phyloP scores from a whole-genome alignment of 2,797 vertebrate species.

The Sebastes reedi region DNA sequence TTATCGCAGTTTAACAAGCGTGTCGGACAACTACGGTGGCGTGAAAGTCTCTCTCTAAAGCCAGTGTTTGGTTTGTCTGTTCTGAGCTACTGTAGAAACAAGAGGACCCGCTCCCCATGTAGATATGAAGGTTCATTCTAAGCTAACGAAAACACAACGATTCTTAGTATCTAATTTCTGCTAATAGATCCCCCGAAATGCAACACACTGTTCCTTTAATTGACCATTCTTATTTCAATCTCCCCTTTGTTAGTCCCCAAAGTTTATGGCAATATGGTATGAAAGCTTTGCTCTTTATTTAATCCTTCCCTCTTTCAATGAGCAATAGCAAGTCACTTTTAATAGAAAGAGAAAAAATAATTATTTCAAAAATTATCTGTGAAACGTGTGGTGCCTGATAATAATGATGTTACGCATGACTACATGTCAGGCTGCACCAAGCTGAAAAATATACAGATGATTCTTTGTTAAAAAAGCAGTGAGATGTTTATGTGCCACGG shows the following conservation, averaged over 20 bases:
- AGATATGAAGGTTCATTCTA: no score
- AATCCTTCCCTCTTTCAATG: background rate
- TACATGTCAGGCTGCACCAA: background rate
- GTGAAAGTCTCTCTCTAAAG: no score
- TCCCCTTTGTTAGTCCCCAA: background rate
- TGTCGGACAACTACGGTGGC: no score
- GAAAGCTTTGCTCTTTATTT: background rate
- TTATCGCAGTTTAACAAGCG: no score
- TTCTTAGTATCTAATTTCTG: no score
- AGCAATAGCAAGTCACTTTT: background rate
- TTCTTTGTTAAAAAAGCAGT: constrained; percentile 6
- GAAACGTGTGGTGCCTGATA: background rate
- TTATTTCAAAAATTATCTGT: background rate
- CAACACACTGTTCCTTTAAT: no score
- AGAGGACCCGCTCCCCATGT: no score
- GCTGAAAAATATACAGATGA: constrained; percentile 2
- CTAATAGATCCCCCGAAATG: no score
- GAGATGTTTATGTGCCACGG: constrained; percentile 10
- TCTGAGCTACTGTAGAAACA: no score
- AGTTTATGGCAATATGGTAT: background rate
- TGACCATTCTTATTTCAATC: background rate
- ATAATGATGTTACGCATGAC: background rate
- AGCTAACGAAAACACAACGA: no score
- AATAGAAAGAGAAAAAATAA: background rate
- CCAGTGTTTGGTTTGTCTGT: no score